phyloP scores from a whole-genome alignment of 2,888 invertebrate genomes.

The Synergus japonicus region DNA sequence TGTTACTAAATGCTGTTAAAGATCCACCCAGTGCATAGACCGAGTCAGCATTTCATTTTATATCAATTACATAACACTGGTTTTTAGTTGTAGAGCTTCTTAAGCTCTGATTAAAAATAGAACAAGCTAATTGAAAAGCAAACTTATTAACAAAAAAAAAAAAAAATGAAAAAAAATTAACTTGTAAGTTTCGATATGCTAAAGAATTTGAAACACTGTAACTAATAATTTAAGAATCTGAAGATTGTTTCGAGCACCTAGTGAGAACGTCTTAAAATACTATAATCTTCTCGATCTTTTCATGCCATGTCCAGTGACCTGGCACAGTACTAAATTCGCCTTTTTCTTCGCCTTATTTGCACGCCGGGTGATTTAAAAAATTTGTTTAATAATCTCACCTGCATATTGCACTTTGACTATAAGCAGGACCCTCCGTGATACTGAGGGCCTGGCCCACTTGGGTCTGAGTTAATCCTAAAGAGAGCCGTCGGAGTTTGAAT shows the following conservation, averaged over 20 bases:
- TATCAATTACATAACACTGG: background rate
- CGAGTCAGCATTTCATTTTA: conserved; percentile 1
- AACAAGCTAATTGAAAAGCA: background rate
- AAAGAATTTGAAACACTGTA: background rate
- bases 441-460: conserved; percentile 98
- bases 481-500: conserved; percentile 95
- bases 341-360: conserved; percentile 51
- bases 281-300: conserved; percentile 44
- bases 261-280: background rate
- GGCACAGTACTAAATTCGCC: conserved; percentile 65
- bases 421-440: conserved; percentile 97
- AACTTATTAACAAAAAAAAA: background rate
- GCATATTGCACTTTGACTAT: conserved; percentile 99
- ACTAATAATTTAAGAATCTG: background rate
- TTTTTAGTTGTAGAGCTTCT: background rate
- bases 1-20: background rate
- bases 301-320: conserved; percentile 74
- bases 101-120: background rate
- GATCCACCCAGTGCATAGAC: conserved; percentile 7
- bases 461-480: conserved; percentile 96
- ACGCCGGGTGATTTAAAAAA: background rate
- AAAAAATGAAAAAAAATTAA: background rate
- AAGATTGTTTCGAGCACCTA: background rate
- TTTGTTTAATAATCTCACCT: conserved; percentile 82
- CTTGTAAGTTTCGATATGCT: background rate